Evolutionary conservation across 2,113 vertebrate genomes (phyloP).

Genomic region (Grallaria varia): DNA sequence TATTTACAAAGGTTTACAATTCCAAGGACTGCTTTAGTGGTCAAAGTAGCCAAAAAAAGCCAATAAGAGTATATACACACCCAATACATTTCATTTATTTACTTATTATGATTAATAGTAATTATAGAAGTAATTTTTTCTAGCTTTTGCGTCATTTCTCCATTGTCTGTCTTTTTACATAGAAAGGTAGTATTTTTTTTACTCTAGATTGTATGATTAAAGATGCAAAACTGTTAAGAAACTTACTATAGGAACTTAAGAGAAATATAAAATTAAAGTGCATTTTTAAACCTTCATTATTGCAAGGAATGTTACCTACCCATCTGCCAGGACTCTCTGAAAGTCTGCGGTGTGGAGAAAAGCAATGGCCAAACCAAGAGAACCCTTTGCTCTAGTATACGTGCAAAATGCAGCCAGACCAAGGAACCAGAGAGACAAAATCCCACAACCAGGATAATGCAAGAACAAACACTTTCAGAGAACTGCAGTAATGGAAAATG

Average conservation of each 20-base stretch:
- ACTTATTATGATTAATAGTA: neutral
- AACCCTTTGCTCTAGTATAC: neutral
- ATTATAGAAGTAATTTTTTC: neutral
- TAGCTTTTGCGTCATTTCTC: neutral
- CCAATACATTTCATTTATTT: neutral
- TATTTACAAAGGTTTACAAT: neutral
- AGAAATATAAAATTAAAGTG: neutral
- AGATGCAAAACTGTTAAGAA: neutral
- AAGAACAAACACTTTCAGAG: neutral
- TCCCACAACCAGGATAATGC: neutral
- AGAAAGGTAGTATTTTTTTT: neutral
- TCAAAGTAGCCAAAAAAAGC: neutral
- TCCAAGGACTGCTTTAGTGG: fast-evolving
- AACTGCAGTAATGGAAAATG: neutral
- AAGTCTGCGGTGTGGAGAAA: neutral
- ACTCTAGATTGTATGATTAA: neutral
- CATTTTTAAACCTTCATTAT: neutral
- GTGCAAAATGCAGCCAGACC: neutral
- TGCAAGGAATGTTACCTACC: neutral
- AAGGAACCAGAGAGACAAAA: neutral
- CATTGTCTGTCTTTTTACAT: neutral
- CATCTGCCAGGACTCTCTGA: neutral
- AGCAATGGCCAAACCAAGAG: neutral
- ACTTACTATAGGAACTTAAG: neutral
- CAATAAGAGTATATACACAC: neutral